phyloP scores from a whole-genome alignment of 2,797 vertebrate species.

The Phataginus tetradactyla region DNA sequence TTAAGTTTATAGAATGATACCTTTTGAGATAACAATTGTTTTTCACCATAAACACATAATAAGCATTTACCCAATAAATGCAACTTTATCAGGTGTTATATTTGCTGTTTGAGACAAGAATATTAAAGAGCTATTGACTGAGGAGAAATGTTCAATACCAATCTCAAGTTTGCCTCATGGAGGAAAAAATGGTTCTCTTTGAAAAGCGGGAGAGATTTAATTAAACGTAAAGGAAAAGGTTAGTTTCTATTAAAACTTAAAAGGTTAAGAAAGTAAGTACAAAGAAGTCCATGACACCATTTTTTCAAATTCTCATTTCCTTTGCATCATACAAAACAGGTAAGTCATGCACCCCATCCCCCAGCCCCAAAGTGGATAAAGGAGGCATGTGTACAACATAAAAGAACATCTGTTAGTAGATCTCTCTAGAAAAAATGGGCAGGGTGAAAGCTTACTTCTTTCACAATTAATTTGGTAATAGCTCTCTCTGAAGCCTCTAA shows the following conservation, averaged over 20 bases:
- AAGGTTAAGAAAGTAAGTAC: background rate
- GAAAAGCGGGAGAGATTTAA: background rate
- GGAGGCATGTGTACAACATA: slow-evolving; percentile 31
- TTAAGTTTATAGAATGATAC: background rate
- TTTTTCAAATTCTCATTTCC: slow-evolving; percentile 13
- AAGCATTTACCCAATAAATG: background rate
- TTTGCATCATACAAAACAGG: background rate
- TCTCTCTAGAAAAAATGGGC: slow-evolving; percentile 1
- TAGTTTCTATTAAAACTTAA: slow-evolving; percentile 17
- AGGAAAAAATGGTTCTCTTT: background rate
- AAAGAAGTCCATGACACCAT: background rate
- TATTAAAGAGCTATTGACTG: background rate
- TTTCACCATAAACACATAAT: background rate
- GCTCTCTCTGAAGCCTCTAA: slow-evolving; percentile 59
- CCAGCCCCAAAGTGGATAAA: background rate
- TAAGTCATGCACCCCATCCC: background rate
- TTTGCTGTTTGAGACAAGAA: background rate
- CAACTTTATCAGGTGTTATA: background rate
- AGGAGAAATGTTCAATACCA: background rate
- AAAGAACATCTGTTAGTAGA: slow-evolving; percentile 50
- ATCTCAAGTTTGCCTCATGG: background rate
- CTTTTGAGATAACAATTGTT: background rate
- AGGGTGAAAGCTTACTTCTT: slow-evolving; percentile 45
- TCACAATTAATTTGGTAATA: slow-evolving; percentile 66
- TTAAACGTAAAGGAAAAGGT: slow-evolving; percentile 38